These are phyloP conservation scores for Drosophila kuntzei DNA, from an alignment of 2,888 invertebrate species.

Conservation along the genomic window DNA sequence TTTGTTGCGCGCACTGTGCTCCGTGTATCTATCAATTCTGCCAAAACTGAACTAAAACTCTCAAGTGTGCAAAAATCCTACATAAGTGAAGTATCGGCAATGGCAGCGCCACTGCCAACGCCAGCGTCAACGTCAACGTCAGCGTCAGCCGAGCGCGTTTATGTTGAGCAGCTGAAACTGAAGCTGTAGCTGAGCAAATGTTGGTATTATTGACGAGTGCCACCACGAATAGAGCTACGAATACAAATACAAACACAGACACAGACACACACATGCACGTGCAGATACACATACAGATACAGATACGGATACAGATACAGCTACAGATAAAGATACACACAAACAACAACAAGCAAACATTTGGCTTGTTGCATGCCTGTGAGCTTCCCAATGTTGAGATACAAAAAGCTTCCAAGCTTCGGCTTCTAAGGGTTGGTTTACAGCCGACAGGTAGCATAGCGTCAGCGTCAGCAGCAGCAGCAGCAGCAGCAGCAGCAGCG, in stretches of 20 bases:
- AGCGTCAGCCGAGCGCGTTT: slow-evolving; percentile 44
- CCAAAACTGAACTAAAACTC: slow-evolving; percentile 81
- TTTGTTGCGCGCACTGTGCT: slow-evolving; percentile 54
- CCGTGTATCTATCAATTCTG: slow-evolving; percentile 76
- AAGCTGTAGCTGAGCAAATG: slow-evolving; percentile 45
- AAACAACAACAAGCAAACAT: slow-evolving; percentile 43
- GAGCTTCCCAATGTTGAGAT: slow-evolving; percentile 70
- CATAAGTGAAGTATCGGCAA: slow-evolving; percentile 68
- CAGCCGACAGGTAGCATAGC: slow-evolving; percentile 29
- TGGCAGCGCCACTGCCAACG: slow-evolving; percentile 20
- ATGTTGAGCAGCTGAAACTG: slow-evolving; percentile 61
- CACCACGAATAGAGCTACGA: slow-evolving; percentile 34
- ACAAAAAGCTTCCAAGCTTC: slow-evolving; percentile 64
- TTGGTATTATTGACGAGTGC: slow-evolving; percentile 54
- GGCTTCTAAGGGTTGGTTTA: slow-evolving; percentile 59
- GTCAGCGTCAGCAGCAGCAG: not conserved
- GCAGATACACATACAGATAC: slow-evolving; percentile 14
- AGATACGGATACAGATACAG: slow-evolving; percentile 25
- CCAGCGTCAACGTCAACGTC: slow-evolving; percentile 14
- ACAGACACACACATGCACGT: slow-evolving; percentile 9
- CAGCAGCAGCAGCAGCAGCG: slow-evolving; percentile 13
- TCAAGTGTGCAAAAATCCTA: slow-evolving; percentile 78
- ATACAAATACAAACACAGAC: slow-evolving; percentile 25
- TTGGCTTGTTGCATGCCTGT: slow-evolving; percentile 73
- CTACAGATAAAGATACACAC: slow-evolving; percentile 22